A percentile compares a stretch with the other conserved stretches of the same genome.
Evolutionary conservation across 1,140 invertebrate species (phyloP).

Genomic region (Calliopsis andreniformis): DNA sequence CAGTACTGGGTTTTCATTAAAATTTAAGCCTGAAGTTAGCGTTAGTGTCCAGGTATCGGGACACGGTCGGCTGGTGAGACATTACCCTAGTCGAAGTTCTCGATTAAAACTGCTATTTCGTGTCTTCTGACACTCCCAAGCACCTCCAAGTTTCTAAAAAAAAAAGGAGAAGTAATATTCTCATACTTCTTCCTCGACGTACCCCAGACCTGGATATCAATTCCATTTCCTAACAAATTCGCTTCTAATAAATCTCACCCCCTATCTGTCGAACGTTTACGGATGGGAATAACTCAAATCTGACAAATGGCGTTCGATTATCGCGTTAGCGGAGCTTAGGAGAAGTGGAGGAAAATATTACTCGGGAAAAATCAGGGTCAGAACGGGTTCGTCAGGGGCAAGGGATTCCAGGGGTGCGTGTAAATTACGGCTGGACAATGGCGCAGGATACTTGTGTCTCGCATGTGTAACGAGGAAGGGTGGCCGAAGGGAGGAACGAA

Average conservation of each 20-base stretch:
- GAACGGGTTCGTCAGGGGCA: background rate
- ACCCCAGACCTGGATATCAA: background rate
- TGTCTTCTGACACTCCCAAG: too few species aligned
- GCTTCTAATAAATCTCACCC: background rate
- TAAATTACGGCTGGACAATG: conserved; percentile 26
- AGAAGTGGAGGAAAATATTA: background rate
- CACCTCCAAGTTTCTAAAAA: too few species aligned
- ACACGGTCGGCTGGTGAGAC: too few species aligned
- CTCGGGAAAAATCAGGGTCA: background rate
- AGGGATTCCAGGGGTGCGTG: background rate
- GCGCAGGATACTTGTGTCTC: background rate
- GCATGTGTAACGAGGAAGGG: background rate
- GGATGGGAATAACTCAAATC: background rate
- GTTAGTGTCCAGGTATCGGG: too few species aligned
- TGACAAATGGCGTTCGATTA: conserved; percentile 14
- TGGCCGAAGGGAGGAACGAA: conserved; percentile 26
- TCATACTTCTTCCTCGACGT: too few species aligned
- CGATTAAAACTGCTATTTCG: too few species aligned
- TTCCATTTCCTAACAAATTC: conserved; percentile 16
- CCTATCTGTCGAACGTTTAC: background rate
- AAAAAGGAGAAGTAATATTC: too few species aligned
- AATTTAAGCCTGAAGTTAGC: too few species aligned
- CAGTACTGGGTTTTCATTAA: too few species aligned
- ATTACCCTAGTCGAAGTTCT: too few species aligned
- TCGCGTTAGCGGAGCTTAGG: background rate